These are phyloP conservation scores for Astyanax mexicanus DNA, from an alignment of 2,797 vertebrate genomes.

Conservation along the genomic window DNA sequence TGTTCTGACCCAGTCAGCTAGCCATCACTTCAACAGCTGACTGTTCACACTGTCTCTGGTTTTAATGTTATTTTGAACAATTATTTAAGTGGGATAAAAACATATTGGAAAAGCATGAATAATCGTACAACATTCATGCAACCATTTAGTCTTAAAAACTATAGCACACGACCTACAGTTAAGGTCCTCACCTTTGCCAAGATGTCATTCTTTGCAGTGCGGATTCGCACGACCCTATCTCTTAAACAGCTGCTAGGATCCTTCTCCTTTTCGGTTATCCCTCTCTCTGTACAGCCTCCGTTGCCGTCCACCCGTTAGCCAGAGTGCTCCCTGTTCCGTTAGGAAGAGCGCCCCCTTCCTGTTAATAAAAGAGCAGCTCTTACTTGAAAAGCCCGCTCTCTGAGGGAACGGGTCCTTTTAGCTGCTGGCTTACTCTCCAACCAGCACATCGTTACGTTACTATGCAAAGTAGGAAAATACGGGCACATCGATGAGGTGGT, in stretches of 20 bases:
- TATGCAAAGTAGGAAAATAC: conserved; percentile 78
- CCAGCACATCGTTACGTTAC: conserved; percentile 75
- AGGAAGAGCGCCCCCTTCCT: conserved; percentile 21
- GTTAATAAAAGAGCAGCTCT: conserved; percentile 22
- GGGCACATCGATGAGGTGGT: conserved; percentile 43
- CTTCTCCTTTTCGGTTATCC: conserved; percentile 7
- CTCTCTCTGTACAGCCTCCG: conserved; percentile 38
- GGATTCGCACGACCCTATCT: conserved; percentile 39
- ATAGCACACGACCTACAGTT: too few relatives aligned
- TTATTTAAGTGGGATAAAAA: too few relatives aligned
- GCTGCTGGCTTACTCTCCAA: conserved; percentile 44
- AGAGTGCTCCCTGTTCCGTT: conserved; percentile 59
- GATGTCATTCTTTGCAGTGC: not conserved
- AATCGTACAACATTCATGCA: not conserved
- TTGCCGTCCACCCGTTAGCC: conserved; percentile 68
- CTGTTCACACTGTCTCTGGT: too few relatives aligned
- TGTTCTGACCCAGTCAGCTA: too few relatives aligned
- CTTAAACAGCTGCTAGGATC: conserved; percentile 70
- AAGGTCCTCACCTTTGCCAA: not conserved
- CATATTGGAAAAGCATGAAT: too few relatives aligned
- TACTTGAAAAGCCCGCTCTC: conserved; percentile 48
- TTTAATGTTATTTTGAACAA: too few relatives aligned
- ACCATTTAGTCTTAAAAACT: too few relatives aligned
- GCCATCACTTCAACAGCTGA: too few relatives aligned
- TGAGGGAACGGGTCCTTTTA: conserved; percentile 30